Base-by-base conservation (phyloP, 2,113 vertebrate genomes). In the Anolis carolinensis region DNA sequence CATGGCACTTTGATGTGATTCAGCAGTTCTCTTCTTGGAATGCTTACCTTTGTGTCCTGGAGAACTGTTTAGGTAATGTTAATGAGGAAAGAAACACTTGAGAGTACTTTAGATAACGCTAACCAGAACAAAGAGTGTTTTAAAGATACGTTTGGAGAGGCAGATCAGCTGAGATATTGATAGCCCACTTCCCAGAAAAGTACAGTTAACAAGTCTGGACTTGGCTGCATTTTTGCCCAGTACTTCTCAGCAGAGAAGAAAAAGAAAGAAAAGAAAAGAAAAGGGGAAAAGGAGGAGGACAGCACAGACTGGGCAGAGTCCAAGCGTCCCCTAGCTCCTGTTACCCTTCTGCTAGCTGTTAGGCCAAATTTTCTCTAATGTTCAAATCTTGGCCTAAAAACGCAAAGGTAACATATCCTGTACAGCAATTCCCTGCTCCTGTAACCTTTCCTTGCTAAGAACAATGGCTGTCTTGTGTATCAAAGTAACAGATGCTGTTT, bases 391-490 rank as follows among this genome's bases (percentile, higher is more conserved):
- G 78, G 85, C 70, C 78, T 79, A 39, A 72, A 63, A 87, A 79
- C 30, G 75, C 67, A 62, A 83, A 83, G 75, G 86, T 79, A 87
- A 83, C 81, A 63, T 79, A 83, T 87, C 86, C 67, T 79, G 81
- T 36, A 78, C 52, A 65, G 50, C 23, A 21, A 71, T 63, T 25
- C 67, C 81, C 75, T 67, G 80, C 72, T 83, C 74, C 50, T 71
- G 52, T 72, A 82, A 63, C 81, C 81, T 79, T 72, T 44, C 67
- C 75, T 79, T 48, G 30, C 81, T 63, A n/a, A 79, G 86, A 83
- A 87, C 86, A 87, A 87, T 87, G 81, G 18, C 67, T 71, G 81
- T 79, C 81, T 82, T 87, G 86, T 87, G 86, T 79, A 87, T 79
- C 75, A 79, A 83, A 83, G 81, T 78, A 87, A 34, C 86, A 87